These are phyloP conservation scores for Eriocheir sinensis DNA, from an alignment of 1,140 invertebrate species.

Conservation along the genomic window DNA sequence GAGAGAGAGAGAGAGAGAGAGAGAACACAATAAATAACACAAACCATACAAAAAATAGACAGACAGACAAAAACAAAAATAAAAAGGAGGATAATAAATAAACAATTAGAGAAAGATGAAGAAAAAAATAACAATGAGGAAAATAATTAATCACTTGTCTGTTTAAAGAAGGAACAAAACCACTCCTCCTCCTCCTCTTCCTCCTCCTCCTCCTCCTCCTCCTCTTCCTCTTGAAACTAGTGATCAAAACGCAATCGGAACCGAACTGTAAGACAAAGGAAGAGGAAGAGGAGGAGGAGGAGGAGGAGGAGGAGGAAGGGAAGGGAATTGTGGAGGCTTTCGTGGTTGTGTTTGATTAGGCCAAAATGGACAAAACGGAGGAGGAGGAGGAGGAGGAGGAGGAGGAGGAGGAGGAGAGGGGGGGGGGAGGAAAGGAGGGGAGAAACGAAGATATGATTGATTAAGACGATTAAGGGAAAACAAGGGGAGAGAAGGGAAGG, in stretches of 20 bases:
- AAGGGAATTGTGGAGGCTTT: background rate
- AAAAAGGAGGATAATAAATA: background rate
- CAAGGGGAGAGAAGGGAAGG: background rate
- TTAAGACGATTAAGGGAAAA: background rate
- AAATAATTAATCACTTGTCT: too few species aligned
- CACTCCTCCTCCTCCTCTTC: too few species aligned
- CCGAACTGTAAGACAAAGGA: background rate
- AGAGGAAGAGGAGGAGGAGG: background rate
- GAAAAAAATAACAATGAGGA: too few species aligned
- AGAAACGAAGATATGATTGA: background rate
- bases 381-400: background rate
- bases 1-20: constrained; percentile 32
- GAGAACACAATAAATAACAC: background rate
- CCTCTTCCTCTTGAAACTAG: too few species aligned
- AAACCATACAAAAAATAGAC: background rate
- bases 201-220: too few species aligned
- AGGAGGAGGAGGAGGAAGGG: background rate
- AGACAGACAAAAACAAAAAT: background rate
- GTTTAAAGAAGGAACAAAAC: too few species aligned
- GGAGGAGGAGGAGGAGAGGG: constrained; percentile 26
- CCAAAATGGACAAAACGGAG: background rate
- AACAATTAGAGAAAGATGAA: background rate
- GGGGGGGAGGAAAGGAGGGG: background rate
- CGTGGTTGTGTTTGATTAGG: background rate
- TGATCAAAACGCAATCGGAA: too few species aligned